Evolutionary conservation across 2,113 vertebrate species (phyloP).

Genomic region (Syrmaticus mikado): DNA sequence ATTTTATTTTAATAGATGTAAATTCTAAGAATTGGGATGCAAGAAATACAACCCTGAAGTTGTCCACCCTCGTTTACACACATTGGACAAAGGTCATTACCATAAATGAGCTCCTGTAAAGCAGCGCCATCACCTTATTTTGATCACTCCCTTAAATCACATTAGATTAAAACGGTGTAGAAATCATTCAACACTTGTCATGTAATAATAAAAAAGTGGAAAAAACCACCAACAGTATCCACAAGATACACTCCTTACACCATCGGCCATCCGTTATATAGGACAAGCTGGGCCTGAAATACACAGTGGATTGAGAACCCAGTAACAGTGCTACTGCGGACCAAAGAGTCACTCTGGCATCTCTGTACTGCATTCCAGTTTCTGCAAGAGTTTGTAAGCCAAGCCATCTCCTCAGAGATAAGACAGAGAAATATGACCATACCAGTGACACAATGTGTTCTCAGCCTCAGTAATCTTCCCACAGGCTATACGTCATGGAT

Average conservation of each 20-base stretch:
- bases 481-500: background rate
- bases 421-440: background rate
- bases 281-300: background rate
- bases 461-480: conserved; percentile 10
- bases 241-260: background rate
- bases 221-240: background rate
- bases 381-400: background rate
- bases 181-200: background rate
- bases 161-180: background rate
- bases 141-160: background rate
- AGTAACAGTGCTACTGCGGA: background rate
- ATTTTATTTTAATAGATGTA: background rate
- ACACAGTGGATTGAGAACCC: background rate
- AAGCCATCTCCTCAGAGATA: background rate
- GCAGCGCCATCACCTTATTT: background rate
- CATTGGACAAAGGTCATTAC: background rate
- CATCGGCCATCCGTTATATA: background rate
- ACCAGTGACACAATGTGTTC: background rate
- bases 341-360: background rate
- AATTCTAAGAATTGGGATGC: background rate
- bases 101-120: background rate
- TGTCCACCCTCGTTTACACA: background rate
- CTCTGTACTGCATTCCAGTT: background rate
- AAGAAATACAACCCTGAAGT: background rate
- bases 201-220: background rate